Evolutionary conservation across 2,888 invertebrate species (phyloP).

Genomic region (Stenodema calcarata): DNA sequence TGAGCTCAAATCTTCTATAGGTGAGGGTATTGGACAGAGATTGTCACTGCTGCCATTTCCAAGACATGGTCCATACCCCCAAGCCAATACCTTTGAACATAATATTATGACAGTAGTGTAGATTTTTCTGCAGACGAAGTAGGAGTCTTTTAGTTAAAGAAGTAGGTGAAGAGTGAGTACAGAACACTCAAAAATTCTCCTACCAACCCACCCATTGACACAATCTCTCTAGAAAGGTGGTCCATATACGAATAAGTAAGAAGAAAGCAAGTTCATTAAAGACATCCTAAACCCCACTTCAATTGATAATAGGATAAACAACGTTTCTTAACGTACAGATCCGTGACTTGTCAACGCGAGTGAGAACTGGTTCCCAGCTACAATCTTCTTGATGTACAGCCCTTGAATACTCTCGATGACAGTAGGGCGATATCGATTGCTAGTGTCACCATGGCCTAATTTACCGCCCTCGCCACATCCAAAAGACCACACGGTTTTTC

Average conservation of each 20-base stretch:
- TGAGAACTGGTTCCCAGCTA: conserved; percentile 66
- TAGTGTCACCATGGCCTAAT: conserved; percentile 64
- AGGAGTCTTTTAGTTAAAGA: too few relatives aligned
- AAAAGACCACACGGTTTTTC: conserved; percentile 68
- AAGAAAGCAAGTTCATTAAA: too few relatives aligned
- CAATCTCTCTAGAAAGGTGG: too few relatives aligned
- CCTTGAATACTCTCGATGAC: conserved; percentile 68
- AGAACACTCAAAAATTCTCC: too few relatives aligned
- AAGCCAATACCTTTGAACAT: conserved; percentile 65
- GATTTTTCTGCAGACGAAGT: too few relatives aligned
- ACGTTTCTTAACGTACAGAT: conserved; percentile 59
- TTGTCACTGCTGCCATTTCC: conserved; percentile 68
- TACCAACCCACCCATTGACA: too few relatives aligned
- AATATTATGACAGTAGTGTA: conserved; percentile 52
- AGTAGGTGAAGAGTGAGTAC: too few relatives aligned
- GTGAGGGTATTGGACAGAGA: conserved; percentile 65
- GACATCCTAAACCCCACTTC: too few relatives aligned
- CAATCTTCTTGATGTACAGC: conserved; percentile 66
- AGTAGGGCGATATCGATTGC: conserved; percentile 66
- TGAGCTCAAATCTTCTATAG: conserved; percentile 65
- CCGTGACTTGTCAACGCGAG: conserved; percentile 66
- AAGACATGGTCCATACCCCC: conserved; percentile 70
- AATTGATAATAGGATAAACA: too few relatives aligned
- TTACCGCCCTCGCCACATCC: conserved; percentile 68
- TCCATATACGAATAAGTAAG: too few relatives aligned